Percentiles rank a stretch among this genome's conserved stretches.
Evolutionary conservation across 2,797 vertebrate species (phyloP).

Genomic region (Tokudaia muenninki): DNA sequence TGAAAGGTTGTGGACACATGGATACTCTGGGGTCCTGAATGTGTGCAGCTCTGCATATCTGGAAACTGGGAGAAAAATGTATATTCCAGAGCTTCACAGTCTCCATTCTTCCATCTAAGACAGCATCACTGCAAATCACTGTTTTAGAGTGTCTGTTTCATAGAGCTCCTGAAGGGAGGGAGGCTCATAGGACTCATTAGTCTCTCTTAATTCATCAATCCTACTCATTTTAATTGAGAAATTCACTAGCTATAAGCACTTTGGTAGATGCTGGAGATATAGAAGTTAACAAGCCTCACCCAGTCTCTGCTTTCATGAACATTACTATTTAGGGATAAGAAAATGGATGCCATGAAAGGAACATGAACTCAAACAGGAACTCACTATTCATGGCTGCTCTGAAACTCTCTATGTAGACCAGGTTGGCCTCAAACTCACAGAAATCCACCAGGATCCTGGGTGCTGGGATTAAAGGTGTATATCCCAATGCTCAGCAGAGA

Average conservation of each 20-base stretch:
- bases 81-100: not conserved
- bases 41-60: not conserved
- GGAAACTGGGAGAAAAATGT: not conserved
- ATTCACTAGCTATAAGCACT: not conserved
- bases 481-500: not conserved
- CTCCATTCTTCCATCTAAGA: not conserved
- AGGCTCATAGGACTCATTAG: not conserved
- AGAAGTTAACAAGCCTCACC: not conserved
- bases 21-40: not conserved
- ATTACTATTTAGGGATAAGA: conserved; percentile 12
- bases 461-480: not conserved
- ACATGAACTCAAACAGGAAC: not conserved
- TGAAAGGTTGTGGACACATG: conserved; percentile 18
- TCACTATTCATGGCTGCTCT: not conserved
- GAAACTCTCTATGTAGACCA: not conserved
- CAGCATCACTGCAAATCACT: not conserved
- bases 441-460: not conserved
- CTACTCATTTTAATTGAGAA: not conserved
- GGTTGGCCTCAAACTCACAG: not conserved
- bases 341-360: not conserved
- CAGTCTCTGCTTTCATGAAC: not conserved
- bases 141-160: not conserved
- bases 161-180: not conserved
- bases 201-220: conserved; percentile 29
- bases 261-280: not conserved